Evolutionary conservation across 2,888 invertebrate species (phyloP), one percentile per base, ranked within the genome.

Genomic region (Caenorhabditis virilis): DNA sequence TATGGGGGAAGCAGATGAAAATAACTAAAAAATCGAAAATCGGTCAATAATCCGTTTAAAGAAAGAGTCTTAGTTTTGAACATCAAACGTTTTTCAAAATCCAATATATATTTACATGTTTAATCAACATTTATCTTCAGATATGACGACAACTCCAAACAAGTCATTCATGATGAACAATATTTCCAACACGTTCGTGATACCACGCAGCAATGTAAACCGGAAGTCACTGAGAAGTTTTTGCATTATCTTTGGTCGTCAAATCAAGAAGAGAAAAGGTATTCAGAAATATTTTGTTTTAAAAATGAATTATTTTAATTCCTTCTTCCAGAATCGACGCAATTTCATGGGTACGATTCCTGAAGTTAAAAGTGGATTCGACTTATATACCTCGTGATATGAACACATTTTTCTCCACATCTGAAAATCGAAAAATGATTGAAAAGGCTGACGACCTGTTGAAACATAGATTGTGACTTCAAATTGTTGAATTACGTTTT

Each of bases 271-370:
- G 20, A 43, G 33, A 30, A 58, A 41, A 27, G 33, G 58, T 51
- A 16, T 18, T 38, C 26, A 20, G 20, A 25, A 9, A 9, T 30
- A 6, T 18, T 15, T 43, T 3, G 3, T 27, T 23, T 15, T 16
- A 2, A 39, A 15, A 13, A 7, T 16, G 11, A 9, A 25, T 20
- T 23, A 27, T 23, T 33, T 52, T 38, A n/a, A 9, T 18, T 18
- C 6, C n/a, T n/a, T n/a, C 20, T 48, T 58, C 20, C 50, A 58
- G 63, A 58, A 27, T 62, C 18, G 62, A 62, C 27, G 62, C 62
- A 0, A 42, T 62, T n/a, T 56, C 41, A 4, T 42, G 52, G 30
- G 56, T 53, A 6, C 23, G 45, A 0, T 36, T 39, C 7, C 25
- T 57, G 3, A 38, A 38, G 39, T n/a, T 53, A 13, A 23, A 52